Evolutionary conservation across 2,113 vertebrate species (phyloP), one percentile per base, ranked within the genome.

Genomic region (Sterna hirundo): DNA sequence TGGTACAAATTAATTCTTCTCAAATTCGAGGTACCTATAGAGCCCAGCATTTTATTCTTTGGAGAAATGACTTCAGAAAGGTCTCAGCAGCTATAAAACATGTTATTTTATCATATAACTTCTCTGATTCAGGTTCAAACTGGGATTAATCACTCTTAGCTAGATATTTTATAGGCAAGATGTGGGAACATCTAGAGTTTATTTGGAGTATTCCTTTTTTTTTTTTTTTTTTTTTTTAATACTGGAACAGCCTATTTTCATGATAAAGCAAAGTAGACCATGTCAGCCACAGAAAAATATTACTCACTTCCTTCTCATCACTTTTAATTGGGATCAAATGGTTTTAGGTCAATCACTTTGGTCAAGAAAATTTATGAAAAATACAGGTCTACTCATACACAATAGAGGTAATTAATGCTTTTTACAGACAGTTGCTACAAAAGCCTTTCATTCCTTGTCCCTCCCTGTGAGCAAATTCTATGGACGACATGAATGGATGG

Each of bases 241-340:
- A 62, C 27, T 23, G 34, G 18, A 66, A 30, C 40, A 71, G 21
- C 20, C 17, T 60, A 16, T 68, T 70, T 85, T 58, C 30, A 85
- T 3, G 5, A 79, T 54, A 82, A 90, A 83, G 40, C 42, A 71
- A 68, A 87, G 68, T 36, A 61, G 54, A 61, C 55, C 22, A 22
- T 11, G 17, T 57, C 44, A 88, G 61, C 49, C 69, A 81, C 44
- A 83, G 60, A 93, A 94, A 96, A 93, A 77, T 87, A 93, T 85
- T 85, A 80, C 82, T 82, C 64, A 86, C 25, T 92, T 95, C 60
- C 62, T 71, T 68, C 82, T 93, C 17, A 0, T 72, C 75, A 30
- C 30, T 86, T 46, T 71, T 92, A 87, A 89, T 85, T 91, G 65
- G 57, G 70, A 95, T 87, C 58, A 91, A 91, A 49, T 62, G 23